Base-by-base conservation (phyloP, 92 coral and sea anemone species). In the Epizoanthus stellaris region DNA sequence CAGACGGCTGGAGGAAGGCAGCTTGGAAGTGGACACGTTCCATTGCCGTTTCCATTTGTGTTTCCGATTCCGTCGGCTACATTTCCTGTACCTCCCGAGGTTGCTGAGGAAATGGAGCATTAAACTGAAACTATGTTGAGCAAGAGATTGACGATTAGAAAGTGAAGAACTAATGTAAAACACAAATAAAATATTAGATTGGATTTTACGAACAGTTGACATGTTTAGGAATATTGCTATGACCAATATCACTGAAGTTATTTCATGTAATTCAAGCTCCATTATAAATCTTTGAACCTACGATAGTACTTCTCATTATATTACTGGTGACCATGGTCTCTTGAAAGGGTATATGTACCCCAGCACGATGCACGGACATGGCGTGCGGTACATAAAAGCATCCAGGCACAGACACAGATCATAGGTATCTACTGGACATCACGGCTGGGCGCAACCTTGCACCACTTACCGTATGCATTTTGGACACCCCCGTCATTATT, bases 1-100 rank as follows among this genome's bases (percentile, higher is more conserved):
- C 82, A 77, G 40, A 61, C 14, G 7, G 70, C 70, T 17, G 82
- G 58, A 10, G 82, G 56, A 61, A 12, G 70, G 49, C 82, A 77
- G 36, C 36, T 77, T 19, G 56, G 13, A 39, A 20, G 40, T 40
- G 82, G 82, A n/a, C 82, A 77, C 1, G 42, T 77, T 39, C 14
- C 70, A 61, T 1, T 19, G 13, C 70, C 82, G 17, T 66, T 49
- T 21, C 13, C 61, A 11, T 75, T 75, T 5, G 19, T 38, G 82
- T 76, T 52, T 40, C n/a, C 30, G 2, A 4, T 6, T 36, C 20
- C 43, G 47, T 34, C 42, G n/a, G 3, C 21, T 36, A 42, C 16
- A 36, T 65, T 36, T 75, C 13, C 80, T 14, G 30, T 19, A 42
- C 34, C 42, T 30, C 39, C 80, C 59, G 45, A 34, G 49, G 59